Evolutionary conservation across 2,797 vertebrate species (phyloP).

Genomic region (Ptychobarbus kaznakovi): DNA sequence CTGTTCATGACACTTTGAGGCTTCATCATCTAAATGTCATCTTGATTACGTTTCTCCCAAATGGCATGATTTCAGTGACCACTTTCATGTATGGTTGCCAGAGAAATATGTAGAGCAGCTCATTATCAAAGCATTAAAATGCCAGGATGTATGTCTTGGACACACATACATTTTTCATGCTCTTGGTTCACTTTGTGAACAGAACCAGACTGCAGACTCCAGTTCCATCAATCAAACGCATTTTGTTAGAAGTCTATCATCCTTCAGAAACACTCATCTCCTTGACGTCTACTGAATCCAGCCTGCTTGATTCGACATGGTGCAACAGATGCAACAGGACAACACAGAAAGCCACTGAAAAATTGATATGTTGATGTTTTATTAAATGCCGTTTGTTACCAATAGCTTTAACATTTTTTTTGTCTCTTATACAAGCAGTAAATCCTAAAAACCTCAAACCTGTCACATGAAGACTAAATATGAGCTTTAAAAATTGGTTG

Average conservation of each 20-base stretch:
- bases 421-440: constrained; percentile 35
- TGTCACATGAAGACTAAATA: constrained; percentile 45
- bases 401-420: constrained; percentile 71
- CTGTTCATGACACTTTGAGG: constrained; percentile 54
- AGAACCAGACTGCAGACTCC: constrained; percentile 40
- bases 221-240: constrained; percentile 36
- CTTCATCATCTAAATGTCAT: constrained; percentile 62
- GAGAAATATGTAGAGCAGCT: constrained; percentile 57
- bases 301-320: constrained; percentile 34
- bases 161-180: constrained; percentile 52
- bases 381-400: constrained; percentile 75
- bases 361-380: constrained; percentile 75
- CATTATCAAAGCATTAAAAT: constrained; percentile 62
- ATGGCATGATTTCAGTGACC: constrained; percentile 66
- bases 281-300: constrained; percentile 43
- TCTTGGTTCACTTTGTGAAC: constrained; percentile 42
- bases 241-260: constrained; percentile 48
- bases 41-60: constrained; percentile 58
- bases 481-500: constrained; percentile 42
- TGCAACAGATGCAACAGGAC: constrained; percentile 62
- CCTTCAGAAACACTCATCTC: constrained; percentile 41
- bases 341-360: constrained; percentile 73
- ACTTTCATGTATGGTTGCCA: constrained; percentile 63
- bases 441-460: constrained; percentile 31
- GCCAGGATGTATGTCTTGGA: constrained; percentile 48